phyloP scores from a whole-genome alignment of 2,888 invertebrate genomes.

The Hyposoter dolosus region DNA sequence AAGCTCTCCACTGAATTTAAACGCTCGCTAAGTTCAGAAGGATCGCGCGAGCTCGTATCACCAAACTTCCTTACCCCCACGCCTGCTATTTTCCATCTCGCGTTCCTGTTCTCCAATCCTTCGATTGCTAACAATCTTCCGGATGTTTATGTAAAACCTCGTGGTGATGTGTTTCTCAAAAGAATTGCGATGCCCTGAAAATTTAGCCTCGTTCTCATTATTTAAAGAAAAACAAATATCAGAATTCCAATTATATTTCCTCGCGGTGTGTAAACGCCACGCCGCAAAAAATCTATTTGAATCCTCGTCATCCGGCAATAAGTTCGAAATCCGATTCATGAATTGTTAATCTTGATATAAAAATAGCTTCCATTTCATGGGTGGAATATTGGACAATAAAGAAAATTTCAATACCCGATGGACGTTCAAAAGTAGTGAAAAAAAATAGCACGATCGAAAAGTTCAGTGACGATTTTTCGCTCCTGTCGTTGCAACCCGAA shows the following conservation, averaged over 20 bases:
- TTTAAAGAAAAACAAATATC: not conserved
- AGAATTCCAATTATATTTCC: not conserved
- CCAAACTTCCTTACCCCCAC: not conserved
- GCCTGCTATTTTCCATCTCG: not conserved
- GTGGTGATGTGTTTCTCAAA: not conserved
- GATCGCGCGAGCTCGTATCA: conserved; percentile 1
- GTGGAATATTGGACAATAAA: not conserved
- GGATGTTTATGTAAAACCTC: not conserved
- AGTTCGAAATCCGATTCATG: not conserved
- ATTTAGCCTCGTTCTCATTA: not conserved
- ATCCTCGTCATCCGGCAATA: not conserved
- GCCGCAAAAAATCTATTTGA: not conserved
- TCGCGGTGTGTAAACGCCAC: too few species aligned
- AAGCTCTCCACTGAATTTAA: conserved; percentile 48
- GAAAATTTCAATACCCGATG: not conserved
- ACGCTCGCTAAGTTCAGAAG: conserved; percentile 22
- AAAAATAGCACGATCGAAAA: conserved; percentile 8
- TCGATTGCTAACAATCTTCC: conserved; percentile 3
- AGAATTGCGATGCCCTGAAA: not conserved
- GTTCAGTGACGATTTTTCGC: not conserved
- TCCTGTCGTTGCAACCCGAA: not conserved
- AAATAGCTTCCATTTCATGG: not conserved
- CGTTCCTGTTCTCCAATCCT: not conserved
- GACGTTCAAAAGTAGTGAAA: not conserved
- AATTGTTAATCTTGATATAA: not conserved